Evolutionary conservation across 2,797 vertebrate species (phyloP), one percentile per base, ranked within the genome.

Genomic region (Helicolenus hilgendorfi): DNA sequence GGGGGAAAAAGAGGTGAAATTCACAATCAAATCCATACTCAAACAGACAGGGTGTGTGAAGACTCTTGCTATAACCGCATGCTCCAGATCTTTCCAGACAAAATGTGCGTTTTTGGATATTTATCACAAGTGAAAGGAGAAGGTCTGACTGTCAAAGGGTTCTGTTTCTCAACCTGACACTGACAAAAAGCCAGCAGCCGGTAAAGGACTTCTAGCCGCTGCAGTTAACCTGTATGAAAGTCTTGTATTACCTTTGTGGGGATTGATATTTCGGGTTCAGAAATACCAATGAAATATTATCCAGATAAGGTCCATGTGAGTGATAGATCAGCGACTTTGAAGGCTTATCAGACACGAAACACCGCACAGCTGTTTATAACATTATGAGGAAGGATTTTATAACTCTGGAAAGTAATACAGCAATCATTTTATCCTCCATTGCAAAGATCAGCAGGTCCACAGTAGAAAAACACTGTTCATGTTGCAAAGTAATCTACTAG

Each of bases 1-100:
- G 45, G 27, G 45, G 68, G 11, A 35, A 15, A 82, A 69, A 14
- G 33, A 80, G 49, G 45, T 20, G 76, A 84, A 74, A 80, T 75
- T 83, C 35, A 26, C 55, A 60, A 49, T 72, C 27, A 1, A 31
- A 79, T 84, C 81, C 41, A 92, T 91, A 86, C 62, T 71, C 36
- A 80, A 79, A 86, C 29, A 83, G 26, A 79, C 22, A 60, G 59
- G 31, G 80, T 22, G 56, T 79, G 80, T 41, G 55, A 49, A 64
- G 35, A 56, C 31, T 59, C 64, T 18, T 24, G 5, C 10, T 59
- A 2, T 29, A 38, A 10, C 1, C 6, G 4, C 9, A 26, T n/a
- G 41, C 35, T 15, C 1, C 9, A 38, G 4, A 53, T 36, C 53
- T 56, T 22, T 18, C 20, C 13, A 55, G 45, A 72, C 29, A 35